Base-by-base conservation (phyloP, 30 jellyfish, hydroid and myxozoan species). In the Rhopilema esculentum region DNA sequence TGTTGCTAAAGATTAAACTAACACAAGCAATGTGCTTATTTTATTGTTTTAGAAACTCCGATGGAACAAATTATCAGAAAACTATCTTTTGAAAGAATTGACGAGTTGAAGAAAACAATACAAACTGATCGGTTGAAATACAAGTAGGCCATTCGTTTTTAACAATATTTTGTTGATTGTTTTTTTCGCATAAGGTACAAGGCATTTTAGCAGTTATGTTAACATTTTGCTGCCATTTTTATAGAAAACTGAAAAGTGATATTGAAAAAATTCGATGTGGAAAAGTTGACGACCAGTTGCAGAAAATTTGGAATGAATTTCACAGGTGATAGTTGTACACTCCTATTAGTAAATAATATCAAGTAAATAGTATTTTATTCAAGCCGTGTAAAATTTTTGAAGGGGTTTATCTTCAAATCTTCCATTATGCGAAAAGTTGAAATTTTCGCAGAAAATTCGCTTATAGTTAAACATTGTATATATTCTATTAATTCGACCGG, bases 31-130 rank as follows among this genome's bases (percentile, higher is more conserved):
- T 40, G 57, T 40, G 57, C 57, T 2, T 40, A 63, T 63, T 20
- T 8, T 81, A 16, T 25, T 65, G 24, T 61, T 28, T 52, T 21
- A 95, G 99, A 95, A 88, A 95, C 99, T 16, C 99, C 99, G 9
- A 80, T 88, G 90, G 99, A 95, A 80, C 99, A 95, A 76, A 88
- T 95, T 49, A 82, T 85, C 66, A 82, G 99, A 49, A 90, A 89
- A 61, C 72, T 95, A 15, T 91, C 99, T 0, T 95, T 95, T 90
- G 97, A 87, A 29, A 66, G 97, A 77, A 89, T 95, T 76, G 99
- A 95, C 62, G 99, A 95, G 76, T 70, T 95, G 74, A 91, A 95
- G 81, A 84, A 84, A 19, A 33, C 95, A n/a, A 90, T 95, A 19
- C 92, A 95, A 70, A 89, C 74, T 15, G 99, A 95, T 48, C 67